Conservation (phyloP, 2,797 vertebrate species). For the Lagocephalus sceleratus region DNA sequence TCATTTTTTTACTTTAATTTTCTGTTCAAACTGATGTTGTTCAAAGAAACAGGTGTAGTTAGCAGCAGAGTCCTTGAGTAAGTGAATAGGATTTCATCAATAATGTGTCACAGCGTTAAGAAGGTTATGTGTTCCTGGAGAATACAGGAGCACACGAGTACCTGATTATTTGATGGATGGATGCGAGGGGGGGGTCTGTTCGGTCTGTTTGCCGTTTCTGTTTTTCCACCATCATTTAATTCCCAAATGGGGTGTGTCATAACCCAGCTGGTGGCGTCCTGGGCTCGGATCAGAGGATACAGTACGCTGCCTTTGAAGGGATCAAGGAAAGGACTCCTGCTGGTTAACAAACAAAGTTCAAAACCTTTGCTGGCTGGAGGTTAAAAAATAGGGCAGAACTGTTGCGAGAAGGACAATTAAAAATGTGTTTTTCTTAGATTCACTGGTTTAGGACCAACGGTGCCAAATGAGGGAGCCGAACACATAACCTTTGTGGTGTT, state of each 20-base stretch:
- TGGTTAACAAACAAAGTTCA: slow-evolving; percentile 67
- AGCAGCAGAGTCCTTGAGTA: slow-evolving; percentile 4
- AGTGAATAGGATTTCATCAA: slow-evolving; percentile 15
- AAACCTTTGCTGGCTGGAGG: slow-evolving; percentile 39
- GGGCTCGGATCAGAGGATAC: slow-evolving; percentile 59
- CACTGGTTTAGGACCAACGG: not conserved
- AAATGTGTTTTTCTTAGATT: slow-evolving; percentile 26
- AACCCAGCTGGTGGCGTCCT: slow-evolving; percentile 45
- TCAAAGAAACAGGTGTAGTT: slow-evolving; percentile 2
- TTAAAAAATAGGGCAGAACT: slow-evolving; percentile 38
- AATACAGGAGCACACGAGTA: slow-evolving; percentile 18
- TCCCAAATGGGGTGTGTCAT: slow-evolving; percentile 61
- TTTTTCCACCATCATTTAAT: slow-evolving; percentile 56
- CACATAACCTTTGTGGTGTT: no score
- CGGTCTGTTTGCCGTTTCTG: slow-evolving; percentile 58
- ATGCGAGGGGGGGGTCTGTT: slow-evolving; percentile 11
- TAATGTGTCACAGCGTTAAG: slow-evolving; percentile 19
- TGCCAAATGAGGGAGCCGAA: no score
- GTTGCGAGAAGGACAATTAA: slow-evolving; percentile 29
- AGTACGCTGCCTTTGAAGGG: slow-evolving; percentile 58
- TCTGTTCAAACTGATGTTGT: not conserved
- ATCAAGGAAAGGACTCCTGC: slow-evolving; percentile 60
- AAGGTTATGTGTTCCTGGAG: slow-evolving; percentile 2
- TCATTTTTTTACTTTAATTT: not conserved
- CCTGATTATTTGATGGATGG: slow-evolving; percentile 26